A percentile compares a stretch with the other conserved stretches of the same genome.
Evolutionary conservation across 2,797 vertebrate species (phyloP).

Genomic region (Apogon talboti): DNA sequence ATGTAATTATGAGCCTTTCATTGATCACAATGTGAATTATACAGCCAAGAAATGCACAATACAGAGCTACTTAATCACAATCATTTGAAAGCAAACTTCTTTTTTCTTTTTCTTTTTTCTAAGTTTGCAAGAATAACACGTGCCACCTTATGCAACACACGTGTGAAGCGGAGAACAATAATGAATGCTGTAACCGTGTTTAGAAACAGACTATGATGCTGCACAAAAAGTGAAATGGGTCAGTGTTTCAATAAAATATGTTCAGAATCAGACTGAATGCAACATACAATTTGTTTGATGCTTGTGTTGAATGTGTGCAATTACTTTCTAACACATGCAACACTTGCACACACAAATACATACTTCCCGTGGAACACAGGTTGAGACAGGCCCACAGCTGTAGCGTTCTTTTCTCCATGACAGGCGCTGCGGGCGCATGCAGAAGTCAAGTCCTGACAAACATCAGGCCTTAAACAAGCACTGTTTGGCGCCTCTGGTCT

Average conservation of each 20-base stretch:
- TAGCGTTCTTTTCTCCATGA: constrained; percentile 87
- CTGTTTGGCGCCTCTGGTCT: constrained; percentile 98
- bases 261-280: constrained; percentile 14
- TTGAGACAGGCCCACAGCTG: constrained; percentile 92
- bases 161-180: constrained; percentile 6
- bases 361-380: constrained; percentile 76
- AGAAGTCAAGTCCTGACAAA: constrained; percentile 93
- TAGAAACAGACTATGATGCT: background rate
- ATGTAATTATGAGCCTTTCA: constrained; percentile 86
- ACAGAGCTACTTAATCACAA: constrained; percentile 64
- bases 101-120: constrained; percentile 19
- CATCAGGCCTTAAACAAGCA: constrained; percentile 90
- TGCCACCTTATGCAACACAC: constrained; percentile 50
- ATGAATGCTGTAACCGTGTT: constrained; percentile 11
- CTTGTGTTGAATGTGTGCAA: constrained; percentile 41
- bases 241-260: constrained; percentile 7
- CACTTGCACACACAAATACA: constrained; percentile 54
- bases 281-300: constrained; percentile 44
- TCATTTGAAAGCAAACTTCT: constrained; percentile 49
- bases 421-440: constrained; percentile 92
- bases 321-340: constrained; percentile 62
- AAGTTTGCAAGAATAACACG: constrained; percentile 50
- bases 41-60: constrained; percentile 72
- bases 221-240: background rate
- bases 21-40: constrained; percentile 80